Conservation (phyloP, 2,797 vertebrate species). For the Acestrorhynchus altus region DNA sequence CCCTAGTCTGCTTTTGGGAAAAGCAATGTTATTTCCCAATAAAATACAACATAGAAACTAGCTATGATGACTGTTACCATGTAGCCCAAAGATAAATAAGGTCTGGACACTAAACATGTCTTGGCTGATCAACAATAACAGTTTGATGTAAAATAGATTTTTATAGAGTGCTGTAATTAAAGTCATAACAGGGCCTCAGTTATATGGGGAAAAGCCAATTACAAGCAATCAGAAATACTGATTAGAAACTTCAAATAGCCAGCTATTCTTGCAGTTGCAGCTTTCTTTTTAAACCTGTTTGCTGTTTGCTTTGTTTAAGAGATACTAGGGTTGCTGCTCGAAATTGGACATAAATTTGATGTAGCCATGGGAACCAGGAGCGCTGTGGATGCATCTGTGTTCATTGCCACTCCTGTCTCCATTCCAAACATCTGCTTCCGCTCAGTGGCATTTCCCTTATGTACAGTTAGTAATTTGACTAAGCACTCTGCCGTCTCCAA, state of each 20-base stretch:
- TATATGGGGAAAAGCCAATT: too few relatives aligned
- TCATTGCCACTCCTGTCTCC: conserved; percentile 38
- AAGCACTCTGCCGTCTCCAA: conserved; percentile 33
- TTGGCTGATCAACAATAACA: too few relatives aligned
- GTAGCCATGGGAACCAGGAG: conserved; percentile 53
- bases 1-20: too few relatives aligned
- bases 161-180: too few relatives aligned
- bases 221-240: too few relatives aligned
- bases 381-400: conserved; percentile 47
- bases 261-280: neutral
- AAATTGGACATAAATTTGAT: conserved; percentile 49
- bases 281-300: neutral
- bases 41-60: too few relatives aligned
- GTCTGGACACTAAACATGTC: too few relatives aligned
- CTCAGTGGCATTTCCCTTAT: conserved; percentile 39
- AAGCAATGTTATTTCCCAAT: too few relatives aligned
- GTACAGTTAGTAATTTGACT: conserved; percentile 32
- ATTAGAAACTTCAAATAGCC: neutral
- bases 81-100: too few relatives aligned
- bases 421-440: conserved; percentile 36
- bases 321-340: conserved; percentile 8
- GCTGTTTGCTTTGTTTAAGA: conserved; percentile 12
- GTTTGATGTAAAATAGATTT: too few relatives aligned
- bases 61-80: too few relatives aligned
- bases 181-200: too few relatives aligned